Percentiles rank a stretch among this genome's conserved stretches.
Conservation (phyloP, 1,140 invertebrate genomes). For the Schlechtendalia chinensis region DNA sequence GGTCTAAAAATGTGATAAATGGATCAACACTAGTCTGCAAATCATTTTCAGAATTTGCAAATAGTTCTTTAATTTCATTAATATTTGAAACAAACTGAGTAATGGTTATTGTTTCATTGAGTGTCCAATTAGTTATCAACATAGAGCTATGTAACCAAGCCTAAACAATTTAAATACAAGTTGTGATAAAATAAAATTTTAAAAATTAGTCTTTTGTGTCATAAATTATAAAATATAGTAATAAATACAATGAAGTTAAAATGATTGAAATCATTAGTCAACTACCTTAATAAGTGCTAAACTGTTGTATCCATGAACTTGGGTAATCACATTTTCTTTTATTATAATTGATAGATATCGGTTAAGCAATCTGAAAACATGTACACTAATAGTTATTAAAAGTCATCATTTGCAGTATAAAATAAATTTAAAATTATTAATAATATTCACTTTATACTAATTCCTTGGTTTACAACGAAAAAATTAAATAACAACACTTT, state of each 20-base stretch:
- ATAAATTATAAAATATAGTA: background rate
- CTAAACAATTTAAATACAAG: background rate
- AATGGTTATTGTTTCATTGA: slow-evolving; percentile 31
- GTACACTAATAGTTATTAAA: background rate
- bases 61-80: slow-evolving; percentile 36
- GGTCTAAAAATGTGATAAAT: slow-evolving; percentile 42
- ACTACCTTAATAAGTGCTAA: slow-evolving; percentile 34
- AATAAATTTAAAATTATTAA: background rate
- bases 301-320: slow-evolving; percentile 37
- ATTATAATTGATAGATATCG: slow-evolving; percentile 38
- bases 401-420: background rate
- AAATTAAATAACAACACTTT: slow-evolving; percentile 42
- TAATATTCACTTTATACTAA: slow-evolving; percentile 19
- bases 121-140: slow-evolving; percentile 38
- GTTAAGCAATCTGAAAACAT: slow-evolving; percentile 31
- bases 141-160: slow-evolving; percentile 47
- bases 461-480: slow-evolving; percentile 44
- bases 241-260: background rate
- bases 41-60: slow-evolving; percentile 22
- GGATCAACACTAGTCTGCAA: slow-evolving; percentile 42
- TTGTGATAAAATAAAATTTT: background rate
- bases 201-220: background rate
- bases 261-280: background rate
- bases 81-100: slow-evolving; percentile 43
- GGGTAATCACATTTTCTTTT: slow-evolving; percentile 24